phyloP scores from a whole-genome alignment of 2,797 vertebrate species.

The Enteromius trimaculatus region DNA sequence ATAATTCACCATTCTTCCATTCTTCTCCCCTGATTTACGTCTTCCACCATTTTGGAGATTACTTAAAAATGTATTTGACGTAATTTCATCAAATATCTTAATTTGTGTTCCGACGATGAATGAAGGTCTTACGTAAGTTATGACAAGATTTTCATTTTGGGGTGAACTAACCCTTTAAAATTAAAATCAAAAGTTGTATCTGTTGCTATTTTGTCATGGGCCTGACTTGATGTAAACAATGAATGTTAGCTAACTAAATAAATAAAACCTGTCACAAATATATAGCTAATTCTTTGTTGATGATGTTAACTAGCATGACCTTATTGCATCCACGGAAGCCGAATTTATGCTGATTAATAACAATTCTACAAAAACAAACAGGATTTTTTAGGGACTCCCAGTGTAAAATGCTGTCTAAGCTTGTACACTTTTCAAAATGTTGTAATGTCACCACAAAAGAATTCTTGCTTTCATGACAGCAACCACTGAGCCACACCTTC shows the following conservation, averaged over 20 bases:
- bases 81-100: too few relatives aligned
- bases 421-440: slow-evolving; percentile 12
- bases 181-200: neutral
- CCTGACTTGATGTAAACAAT: neutral
- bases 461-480: slow-evolving; percentile 31
- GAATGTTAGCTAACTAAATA: neutral
- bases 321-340: neutral
- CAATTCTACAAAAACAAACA: neutral
- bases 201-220: neutral
- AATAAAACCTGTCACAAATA: neutral
- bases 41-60: too few relatives aligned
- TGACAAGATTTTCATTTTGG: too few relatives aligned
- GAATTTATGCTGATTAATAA: neutral
- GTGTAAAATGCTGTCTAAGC: slow-evolving; percentile 1
- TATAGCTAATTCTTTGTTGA: neutral
- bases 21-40: too few relatives aligned
- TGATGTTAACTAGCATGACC: neutral
- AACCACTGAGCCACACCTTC: slow-evolving; percentile 31
- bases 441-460: slow-evolving; percentile 30
- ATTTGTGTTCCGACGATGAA: too few relatives aligned
- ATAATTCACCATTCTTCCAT: too few relatives aligned
- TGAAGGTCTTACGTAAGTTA: too few relatives aligned
- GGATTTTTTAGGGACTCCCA: neutral
- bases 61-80: too few relatives aligned
- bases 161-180: neutral